phyloP scores from a whole-genome alignment of 2,888 invertebrate species.

The Drosophila leonis region DNA sequence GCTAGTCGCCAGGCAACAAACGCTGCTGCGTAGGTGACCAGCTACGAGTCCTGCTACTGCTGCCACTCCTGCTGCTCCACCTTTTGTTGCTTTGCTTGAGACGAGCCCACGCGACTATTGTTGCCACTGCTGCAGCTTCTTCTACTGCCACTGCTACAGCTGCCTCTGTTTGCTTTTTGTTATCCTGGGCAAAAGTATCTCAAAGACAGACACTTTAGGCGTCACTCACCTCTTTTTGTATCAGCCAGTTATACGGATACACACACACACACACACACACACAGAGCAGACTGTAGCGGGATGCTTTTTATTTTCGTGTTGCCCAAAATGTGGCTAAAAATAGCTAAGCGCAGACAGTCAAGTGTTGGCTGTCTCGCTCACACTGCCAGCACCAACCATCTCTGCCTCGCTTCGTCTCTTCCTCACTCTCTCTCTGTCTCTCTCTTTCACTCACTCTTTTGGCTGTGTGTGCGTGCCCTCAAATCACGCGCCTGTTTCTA shows the following conservation, averaged over 20 bases:
- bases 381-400: slow-evolving; percentile 2
- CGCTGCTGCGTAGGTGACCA: slow-evolving; percentile 27
- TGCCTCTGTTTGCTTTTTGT: slow-evolving; percentile 20
- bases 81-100: slow-evolving; percentile 6
- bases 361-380: slow-evolving; percentile 33
- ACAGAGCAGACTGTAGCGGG: not conserved
- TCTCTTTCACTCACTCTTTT: not conserved
- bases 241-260: slow-evolving; percentile 20
- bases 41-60: slow-evolving; percentile 11
- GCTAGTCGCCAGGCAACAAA: not conserved
- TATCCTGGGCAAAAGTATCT: slow-evolving; percentile 34
- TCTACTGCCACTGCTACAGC: not conserved
- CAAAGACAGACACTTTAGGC: slow-evolving; percentile 62
- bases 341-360: slow-evolving; percentile 62
- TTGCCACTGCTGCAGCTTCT: slow-evolving; percentile 1
- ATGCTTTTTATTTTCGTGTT: slow-evolving; percentile 35
- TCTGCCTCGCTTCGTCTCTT: not conserved
- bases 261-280: slow-evolving; percentile 12
- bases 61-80: not conserved
- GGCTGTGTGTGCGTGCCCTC: slow-evolving; percentile 33
- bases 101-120: slow-evolving; percentile 38
- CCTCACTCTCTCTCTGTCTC: not conserved
- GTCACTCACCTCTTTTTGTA: slow-evolving; percentile 53
- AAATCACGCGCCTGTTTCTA: slow-evolving; percentile 77
- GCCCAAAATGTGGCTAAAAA: slow-evolving; percentile 63